Percentiles rank a stretch among this genome's conserved stretches.
Evolutionary conservation across 2,113 vertebrate species (phyloP).

Genomic region (western clawed frog (Xenopus tropicalis)): UCB_Xtro_10.0 CM004447.2:48329501-48330000

Average conservation of each 20-base stretch:
- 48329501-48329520: too few species aligned
- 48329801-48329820: slow-evolving; percentile 41
- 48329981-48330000: slow-evolving; percentile 19
- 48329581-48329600: too few species aligned
- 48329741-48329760: slow-evolving; percentile 3
- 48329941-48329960: slow-evolving; percentile 38
- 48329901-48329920: slow-evolving; percentile 30
- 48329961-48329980: slow-evolving; percentile 24
- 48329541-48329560: too few species aligned
- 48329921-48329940: slow-evolving; percentile 27
- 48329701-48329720: neutral
- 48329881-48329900: slow-evolving; percentile 27
- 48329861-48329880: slow-evolving; percentile 31
- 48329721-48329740: neutral
- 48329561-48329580: too few species aligned
- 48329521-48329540: too few species aligned
- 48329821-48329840: slow-evolving; percentile 45
- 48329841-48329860: slow-evolving; percentile 38
- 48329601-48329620: too few species aligned
- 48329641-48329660: too few species aligned
- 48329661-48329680: neutral
- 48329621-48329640: too few species aligned
- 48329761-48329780: slow-evolving; percentile 6
- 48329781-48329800: slow-evolving; percentile 40
- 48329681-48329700: neutral